Percentiles rank a stretch among this genome's conserved stretches.
These are phyloP conservation scores for Mesodorylaimus sp. DNA, from an alignment of 2,888 invertebrate species.

Conservation along the genomic window DNA sequence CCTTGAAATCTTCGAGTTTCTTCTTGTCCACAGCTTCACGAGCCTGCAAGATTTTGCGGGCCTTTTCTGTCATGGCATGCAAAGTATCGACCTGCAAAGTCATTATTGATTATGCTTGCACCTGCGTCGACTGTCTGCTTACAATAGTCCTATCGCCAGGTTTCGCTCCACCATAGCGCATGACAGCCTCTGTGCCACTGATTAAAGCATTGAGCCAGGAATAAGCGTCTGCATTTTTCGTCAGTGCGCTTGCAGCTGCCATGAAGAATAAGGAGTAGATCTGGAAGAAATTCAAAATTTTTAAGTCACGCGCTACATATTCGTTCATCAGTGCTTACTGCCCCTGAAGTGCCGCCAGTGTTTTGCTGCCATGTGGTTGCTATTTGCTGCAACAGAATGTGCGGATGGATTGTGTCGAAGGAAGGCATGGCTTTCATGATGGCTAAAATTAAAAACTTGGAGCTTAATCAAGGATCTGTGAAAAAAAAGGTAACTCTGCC, in stretches of 20 bases:
- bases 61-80: constrained; percentile 21
- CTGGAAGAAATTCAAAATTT: background rate
- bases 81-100: constrained; percentile 11
- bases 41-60: background rate
- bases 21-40: too few relatives aligned
- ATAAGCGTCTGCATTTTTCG: constrained; percentile 6
- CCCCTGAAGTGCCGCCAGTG: constrained; percentile 7
- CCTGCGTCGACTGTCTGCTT: constrained; percentile 9
- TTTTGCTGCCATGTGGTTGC: constrained; percentile 16
- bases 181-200: constrained; percentile 43
- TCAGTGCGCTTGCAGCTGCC: background rate
- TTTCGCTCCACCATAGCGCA: constrained; percentile 50
- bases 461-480: too few relatives aligned
- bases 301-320: background rate
- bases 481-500: too few relatives aligned
- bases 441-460: too few relatives aligned
- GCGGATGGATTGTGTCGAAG: too few relatives aligned
- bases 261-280: constrained; percentile 2
- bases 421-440: too few relatives aligned
- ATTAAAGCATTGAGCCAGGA: constrained; percentile 43
- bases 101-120: too few relatives aligned
- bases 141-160: constrained; percentile 58
- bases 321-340: background rate
- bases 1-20: too few relatives aligned
- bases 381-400: too few relatives aligned